A percentile compares a stretch with the other conserved stretches of the same genome.
Conservation (phyloP, 2,797 vertebrate species). For the Phoxinus dragarum region DNA sequence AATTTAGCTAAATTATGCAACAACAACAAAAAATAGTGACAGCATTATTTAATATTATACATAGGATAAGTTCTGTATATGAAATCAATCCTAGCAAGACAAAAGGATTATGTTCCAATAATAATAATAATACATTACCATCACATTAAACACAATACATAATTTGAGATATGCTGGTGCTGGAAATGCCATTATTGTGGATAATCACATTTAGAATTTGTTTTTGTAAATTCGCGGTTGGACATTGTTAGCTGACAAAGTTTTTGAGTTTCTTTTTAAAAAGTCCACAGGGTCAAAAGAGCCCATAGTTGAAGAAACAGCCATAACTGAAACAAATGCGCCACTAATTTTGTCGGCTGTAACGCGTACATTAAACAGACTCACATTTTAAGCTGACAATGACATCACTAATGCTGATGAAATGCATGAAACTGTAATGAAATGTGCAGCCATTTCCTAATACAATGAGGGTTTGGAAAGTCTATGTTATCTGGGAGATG, state of each 20-base stretch:
- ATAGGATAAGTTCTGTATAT: not conserved
- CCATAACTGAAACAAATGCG: constrained; percentile 24
- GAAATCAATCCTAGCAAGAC: not conserved
- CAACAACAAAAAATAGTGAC: not conserved
- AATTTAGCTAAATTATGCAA: not conserved
- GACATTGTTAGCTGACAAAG: not conserved
- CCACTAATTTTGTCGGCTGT: not conserved
- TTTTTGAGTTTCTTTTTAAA: not conserved
- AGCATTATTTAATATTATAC: not conserved
- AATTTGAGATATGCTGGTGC: not conserved
- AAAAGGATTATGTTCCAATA: not conserved
- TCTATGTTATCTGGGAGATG: constrained; percentile 37
- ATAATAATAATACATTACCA: not conserved
- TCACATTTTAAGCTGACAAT: constrained; percentile 30
- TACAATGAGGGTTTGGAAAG: constrained; percentile 58
- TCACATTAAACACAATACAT: not conserved
- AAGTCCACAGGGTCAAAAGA: not conserved
- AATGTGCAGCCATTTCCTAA: constrained; percentile 63
- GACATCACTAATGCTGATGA: constrained; percentile 45
- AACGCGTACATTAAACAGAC: constrained; percentile 11
- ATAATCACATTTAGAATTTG: not conserved
- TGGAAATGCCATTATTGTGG: not conserved
- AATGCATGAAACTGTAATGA: constrained; percentile 60
- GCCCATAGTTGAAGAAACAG: constrained; percentile 4
- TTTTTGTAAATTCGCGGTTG: not conserved